Conservation (phyloP, 1,140 invertebrate species). For the Scaptomyza graminum region DNA sequence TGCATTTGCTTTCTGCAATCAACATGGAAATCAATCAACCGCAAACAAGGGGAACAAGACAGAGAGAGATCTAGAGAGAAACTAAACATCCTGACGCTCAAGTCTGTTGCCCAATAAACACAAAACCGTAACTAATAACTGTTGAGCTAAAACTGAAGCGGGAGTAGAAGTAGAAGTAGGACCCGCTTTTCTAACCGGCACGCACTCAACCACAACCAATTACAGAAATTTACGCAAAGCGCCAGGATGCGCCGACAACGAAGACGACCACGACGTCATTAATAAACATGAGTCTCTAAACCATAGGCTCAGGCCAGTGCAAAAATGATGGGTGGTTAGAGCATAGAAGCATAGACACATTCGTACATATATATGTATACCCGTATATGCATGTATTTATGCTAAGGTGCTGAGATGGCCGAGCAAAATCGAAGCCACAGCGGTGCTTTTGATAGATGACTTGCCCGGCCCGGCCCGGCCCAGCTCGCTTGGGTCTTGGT, state of each 20-base stretch:
- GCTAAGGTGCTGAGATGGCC: conserved; percentile 33
- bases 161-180: background rate
- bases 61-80: conserved; percentile 5
- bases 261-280: conserved; percentile 54
- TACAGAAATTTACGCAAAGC: conserved; percentile 76
- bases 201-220: conserved; percentile 77
- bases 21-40: conserved; percentile 79
- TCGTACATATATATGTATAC: conserved; percentile 2
- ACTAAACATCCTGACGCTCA: conserved; percentile 41
- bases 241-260: conserved; percentile 47
- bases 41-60: conserved; percentile 37
- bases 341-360: background rate
- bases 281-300: conserved; percentile 68
- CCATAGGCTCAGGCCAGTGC: conserved; percentile 39
- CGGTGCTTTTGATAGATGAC: conserved; percentile 75
- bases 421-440: conserved; percentile 64
- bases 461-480: background rate
- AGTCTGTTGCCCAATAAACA: conserved; percentile 68
- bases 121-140: conserved; percentile 75
- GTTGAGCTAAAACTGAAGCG: conserved; percentile 31
- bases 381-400: background rate
- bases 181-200: conserved; percentile 33
- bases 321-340: conserved; percentile 42
- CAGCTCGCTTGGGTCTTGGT: background rate
- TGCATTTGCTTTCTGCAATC: conserved; percentile 73